Evolutionary conservation across 2,113 vertebrate genomes (phyloP).

Genomic region (Brachionichthys hirsutus): DNA sequence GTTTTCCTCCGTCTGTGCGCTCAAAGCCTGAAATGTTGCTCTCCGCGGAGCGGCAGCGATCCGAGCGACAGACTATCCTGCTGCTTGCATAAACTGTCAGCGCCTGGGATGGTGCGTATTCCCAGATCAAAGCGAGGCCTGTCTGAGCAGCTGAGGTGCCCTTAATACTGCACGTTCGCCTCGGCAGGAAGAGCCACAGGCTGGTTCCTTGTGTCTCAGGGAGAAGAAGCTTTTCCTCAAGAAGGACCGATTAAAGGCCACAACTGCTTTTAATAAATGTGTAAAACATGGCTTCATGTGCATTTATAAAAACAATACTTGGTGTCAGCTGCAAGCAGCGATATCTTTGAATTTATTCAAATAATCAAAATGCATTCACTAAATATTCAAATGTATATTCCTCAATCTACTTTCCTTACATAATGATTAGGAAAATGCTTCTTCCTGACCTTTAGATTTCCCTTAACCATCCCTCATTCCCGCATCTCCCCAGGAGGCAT

Average conservation of each 20-base stretch:
- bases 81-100: conserved; percentile 57
- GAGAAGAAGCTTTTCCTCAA: neutral
- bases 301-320: too few relatives aligned
- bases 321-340: too few relatives aligned
- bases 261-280: too few relatives aligned
- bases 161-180: conserved; percentile 44
- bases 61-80: conserved; percentile 24
- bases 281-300: too few relatives aligned
- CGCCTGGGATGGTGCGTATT: conserved; percentile 24
- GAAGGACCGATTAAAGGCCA: too few relatives aligned
- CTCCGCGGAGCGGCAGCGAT: conserved; percentile 28
- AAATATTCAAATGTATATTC: too few relatives aligned
- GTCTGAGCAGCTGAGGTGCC: conserved; percentile 41
- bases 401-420: too few relatives aligned
- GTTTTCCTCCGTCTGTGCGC: conserved; percentile 2
- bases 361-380: too few relatives aligned
- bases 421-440: neutral
- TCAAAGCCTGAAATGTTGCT: neutral
- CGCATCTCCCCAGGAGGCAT: conserved; percentile 12
- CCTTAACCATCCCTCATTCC: neutral
- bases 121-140: conserved; percentile 60
- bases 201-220: conserved; percentile 20
- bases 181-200: conserved; percentile 30
- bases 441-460: conserved; percentile 18
- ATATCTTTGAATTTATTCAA: too few relatives aligned